A percentile compares a stretch with the other conserved stretches of the same genome.
Conservation (phyloP, 23 tunicate genomes). For the Halocynthia roretzi region DNA sequence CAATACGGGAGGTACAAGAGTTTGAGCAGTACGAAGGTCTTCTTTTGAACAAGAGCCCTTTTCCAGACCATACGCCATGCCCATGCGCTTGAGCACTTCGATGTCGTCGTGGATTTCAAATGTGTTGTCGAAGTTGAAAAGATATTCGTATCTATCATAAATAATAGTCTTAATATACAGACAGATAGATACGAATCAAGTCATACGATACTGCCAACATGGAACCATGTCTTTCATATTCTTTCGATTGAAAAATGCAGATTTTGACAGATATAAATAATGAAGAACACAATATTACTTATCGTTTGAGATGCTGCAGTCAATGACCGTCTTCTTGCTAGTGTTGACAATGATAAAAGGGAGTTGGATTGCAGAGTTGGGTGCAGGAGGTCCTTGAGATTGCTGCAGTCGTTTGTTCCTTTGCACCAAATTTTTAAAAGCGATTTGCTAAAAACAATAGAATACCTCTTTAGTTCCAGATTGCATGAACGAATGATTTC, state of each 20-base stretch:
- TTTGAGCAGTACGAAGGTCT: constrained; percentile 51
- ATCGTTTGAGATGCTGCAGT: constrained; percentile 97
- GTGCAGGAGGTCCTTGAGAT: constrained; percentile 71
- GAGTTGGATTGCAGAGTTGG: constrained; percentile 88
- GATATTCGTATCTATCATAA: constrained; percentile 75
- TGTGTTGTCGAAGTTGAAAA: constrained; percentile 90
- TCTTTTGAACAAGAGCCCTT: constrained; percentile 53
- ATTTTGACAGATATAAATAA: too few relatives aligned
- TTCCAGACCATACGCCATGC: constrained; percentile 92
- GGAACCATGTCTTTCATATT: not conserved
- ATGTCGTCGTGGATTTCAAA: constrained; percentile 99
- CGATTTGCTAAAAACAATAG: constrained; percentile 70
- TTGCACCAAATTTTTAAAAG: constrained; percentile 88
- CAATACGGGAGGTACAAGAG: constrained; percentile 73
- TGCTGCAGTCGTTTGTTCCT: constrained; percentile 71
- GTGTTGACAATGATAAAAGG: constrained; percentile 99
- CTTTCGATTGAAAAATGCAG: too few relatives aligned
- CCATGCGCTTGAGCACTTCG: constrained; percentile 96
- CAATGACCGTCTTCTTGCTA: constrained; percentile 95
- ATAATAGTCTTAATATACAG: too few relatives aligned
- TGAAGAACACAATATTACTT: constrained; percentile 31
- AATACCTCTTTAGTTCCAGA: too few relatives aligned
- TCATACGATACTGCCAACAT: not conserved
- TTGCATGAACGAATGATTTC: too few relatives aligned
- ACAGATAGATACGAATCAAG: not conserved